A percentile compares a stretch with the other conserved stretches of the same genome.
Conservation (phyloP, 2,888 invertebrate species). For the Acrobasis consociella region DNA sequence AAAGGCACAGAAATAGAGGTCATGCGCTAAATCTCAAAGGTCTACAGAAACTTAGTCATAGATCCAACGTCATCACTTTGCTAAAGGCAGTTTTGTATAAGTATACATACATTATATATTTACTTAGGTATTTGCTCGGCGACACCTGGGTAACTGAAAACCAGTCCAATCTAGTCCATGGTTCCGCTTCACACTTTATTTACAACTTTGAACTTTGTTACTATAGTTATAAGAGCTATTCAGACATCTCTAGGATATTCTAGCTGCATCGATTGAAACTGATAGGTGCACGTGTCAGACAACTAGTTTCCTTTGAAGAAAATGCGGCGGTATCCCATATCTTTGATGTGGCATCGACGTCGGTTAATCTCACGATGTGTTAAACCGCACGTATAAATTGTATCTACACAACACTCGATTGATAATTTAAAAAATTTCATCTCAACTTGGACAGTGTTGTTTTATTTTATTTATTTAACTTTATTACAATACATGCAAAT, state of each 20-base stretch:
- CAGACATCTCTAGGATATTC: slow-evolving; percentile 4
- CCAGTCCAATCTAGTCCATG: slow-evolving; percentile 15
- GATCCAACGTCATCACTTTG: not conserved
- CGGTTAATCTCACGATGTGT: slow-evolving; percentile 17
- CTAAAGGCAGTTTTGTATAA: not conserved
- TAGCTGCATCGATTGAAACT: slow-evolving; percentile 31
- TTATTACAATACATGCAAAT: too few species aligned
- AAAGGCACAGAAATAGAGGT: too few species aligned
- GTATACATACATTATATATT: not conserved
- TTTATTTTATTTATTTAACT: too few species aligned
- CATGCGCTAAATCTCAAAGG: not conserved
- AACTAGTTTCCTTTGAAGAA: slow-evolving; percentile 19
- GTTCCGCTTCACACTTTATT: slow-evolving; percentile 17
- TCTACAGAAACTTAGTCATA: slow-evolving; percentile 2
- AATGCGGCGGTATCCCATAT: slow-evolving; percentile 21
- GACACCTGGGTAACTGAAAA: slow-evolving; percentile 24
- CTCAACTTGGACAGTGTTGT: too few species aligned
- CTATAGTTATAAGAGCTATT: not conserved
- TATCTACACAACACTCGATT: not conserved
- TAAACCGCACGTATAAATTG: not conserved
- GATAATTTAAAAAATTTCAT: too few species aligned
- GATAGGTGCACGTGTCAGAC: slow-evolving; percentile 27
- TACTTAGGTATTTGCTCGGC: slow-evolving; percentile 4
- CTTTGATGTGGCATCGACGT: slow-evolving; percentile 18
- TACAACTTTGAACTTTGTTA: slow-evolving; percentile 1